Conservation (phyloP, 1,140 invertebrate genomes). For the Apis dorsata region DNA sequence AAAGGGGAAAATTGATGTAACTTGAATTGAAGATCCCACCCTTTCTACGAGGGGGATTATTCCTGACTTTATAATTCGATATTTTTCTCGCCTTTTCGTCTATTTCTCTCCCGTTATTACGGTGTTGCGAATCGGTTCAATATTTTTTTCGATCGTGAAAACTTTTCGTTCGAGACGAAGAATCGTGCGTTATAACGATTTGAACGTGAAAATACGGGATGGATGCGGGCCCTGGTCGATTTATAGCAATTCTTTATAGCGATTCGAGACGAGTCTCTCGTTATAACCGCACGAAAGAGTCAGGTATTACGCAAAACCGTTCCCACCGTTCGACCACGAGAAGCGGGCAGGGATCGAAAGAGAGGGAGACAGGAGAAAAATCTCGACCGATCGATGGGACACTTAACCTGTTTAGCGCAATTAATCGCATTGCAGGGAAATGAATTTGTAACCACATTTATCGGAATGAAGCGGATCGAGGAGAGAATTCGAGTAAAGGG, state of each 20-base stretch:
- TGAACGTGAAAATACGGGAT: too few species aligned
- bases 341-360: neutral
- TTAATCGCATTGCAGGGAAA: slow-evolving; percentile 37
- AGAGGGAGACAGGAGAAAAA: neutral
- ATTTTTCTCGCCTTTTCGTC: neutral
- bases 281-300: neutral
- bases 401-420: slow-evolving; percentile 42
- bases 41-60: too few species aligned
- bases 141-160: neutral
- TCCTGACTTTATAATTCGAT: slow-evolving; percentile 16
- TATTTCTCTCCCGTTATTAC: too few species aligned
- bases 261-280: neutral
- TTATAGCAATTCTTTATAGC: too few species aligned
- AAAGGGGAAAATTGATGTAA: slow-evolving; percentile 34
- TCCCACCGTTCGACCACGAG: neutral
- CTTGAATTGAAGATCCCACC: neutral
- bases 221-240: too few species aligned
- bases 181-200: too few species aligned
- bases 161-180: neutral
- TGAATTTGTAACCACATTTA: slow-evolving; percentile 14
- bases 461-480: neutral
- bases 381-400: slow-evolving; percentile 18
- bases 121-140: too few species aligned
- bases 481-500: neutral
- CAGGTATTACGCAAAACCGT: neutral